Percentiles rank a stretch among this genome's conserved stretches.
phyloP scores from a whole-genome alignment of 1,140 invertebrate species.

The Panonychus citri region DNA sequence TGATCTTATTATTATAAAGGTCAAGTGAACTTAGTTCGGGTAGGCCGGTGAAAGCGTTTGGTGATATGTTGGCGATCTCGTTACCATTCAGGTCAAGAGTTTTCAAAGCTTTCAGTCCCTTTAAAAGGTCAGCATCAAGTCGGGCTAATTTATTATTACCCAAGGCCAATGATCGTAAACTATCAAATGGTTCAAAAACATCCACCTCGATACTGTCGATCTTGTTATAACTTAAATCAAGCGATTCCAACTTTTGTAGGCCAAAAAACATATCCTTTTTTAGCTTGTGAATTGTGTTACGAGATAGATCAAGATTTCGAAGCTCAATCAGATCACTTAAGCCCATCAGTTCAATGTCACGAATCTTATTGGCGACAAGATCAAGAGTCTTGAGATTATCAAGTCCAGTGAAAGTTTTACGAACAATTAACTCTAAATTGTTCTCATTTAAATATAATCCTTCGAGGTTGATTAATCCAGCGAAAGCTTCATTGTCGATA shows the following conservation, averaged over 20 bases:
- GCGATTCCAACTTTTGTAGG: not conserved
- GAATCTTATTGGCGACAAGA: not conserved
- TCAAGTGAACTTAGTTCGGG: not conserved
- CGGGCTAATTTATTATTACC: not conserved
- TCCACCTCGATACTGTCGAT: not conserved
- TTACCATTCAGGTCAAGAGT: not conserved
- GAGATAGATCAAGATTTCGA: not conserved
- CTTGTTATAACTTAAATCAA: conserved; percentile 1
- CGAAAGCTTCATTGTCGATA: not conserved
- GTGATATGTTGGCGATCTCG: not conserved
- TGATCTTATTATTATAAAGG: not conserved
- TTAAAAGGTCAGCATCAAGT: not conserved
- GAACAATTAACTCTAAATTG: not conserved
- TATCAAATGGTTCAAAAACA: not conserved
- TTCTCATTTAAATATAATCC: not conserved
- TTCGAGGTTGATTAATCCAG: not conserved
- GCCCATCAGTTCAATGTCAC: not conserved
- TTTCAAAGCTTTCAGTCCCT: not conserved
- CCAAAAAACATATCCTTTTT: not conserved
- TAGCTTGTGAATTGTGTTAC: not conserved
- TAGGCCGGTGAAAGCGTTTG: not conserved
- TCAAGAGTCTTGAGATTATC: not conserved
- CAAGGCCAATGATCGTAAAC: not conserved
- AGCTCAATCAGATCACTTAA: not conserved
- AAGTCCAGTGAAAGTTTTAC: not conserved